Evolutionary conservation across 2,113 vertebrate species (phyloP), one percentile per base, ranked within the genome.

Genomic region (Rhabdomys dilectus): DNA sequence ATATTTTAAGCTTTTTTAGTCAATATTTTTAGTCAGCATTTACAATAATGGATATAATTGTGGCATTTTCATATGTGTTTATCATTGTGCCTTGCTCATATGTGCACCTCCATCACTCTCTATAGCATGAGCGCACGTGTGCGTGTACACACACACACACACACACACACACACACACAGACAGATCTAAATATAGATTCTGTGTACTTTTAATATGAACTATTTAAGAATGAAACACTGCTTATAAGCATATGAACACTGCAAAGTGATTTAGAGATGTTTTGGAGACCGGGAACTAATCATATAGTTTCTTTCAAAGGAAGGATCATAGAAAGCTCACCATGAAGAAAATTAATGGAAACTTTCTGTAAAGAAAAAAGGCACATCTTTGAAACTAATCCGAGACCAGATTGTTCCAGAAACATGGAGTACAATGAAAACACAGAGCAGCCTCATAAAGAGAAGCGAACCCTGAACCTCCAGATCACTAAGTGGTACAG

Each of bases 221-320:
- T 17, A 87, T 91, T 76, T 95, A 62, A 85, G 48, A 88, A 42
- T 39, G 48, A 91, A 84, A 60, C 45, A 22, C 4, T 80, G 73
- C 58, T 68, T 13, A 85, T 45, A 82, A 60, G 19, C 80, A 93
- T 29, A 45, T 24, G 26, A 76, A 53, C 31, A 85, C 48, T 70
- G 17, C 42, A 70, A 81, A 90, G 70, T 53, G 24, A 81, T 81
- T 13, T 76, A 73, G 60, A 34, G 88, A 51, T 88, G 17, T 42
- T 88, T 84, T 95, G 31, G 11, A 5, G 24, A 34, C n/a, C n/a
- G 29, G 48, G 56, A 81, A 34, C 7, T 42, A 81, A 92, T n/a
- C 81, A 29, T 66, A 66, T 13, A 4, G 13, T 89, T 34, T 76
- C 21, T 78, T 89, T 56, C 1, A 68, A 21, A 60, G 48, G 66